A percentile compares a stretch with the other conserved stretches of the same genome.
These are phyloP conservation scores for Rissa tridactyla DNA, from an alignment of 2,113 vertebrate genomes.

Conservation along the genomic window DNA sequence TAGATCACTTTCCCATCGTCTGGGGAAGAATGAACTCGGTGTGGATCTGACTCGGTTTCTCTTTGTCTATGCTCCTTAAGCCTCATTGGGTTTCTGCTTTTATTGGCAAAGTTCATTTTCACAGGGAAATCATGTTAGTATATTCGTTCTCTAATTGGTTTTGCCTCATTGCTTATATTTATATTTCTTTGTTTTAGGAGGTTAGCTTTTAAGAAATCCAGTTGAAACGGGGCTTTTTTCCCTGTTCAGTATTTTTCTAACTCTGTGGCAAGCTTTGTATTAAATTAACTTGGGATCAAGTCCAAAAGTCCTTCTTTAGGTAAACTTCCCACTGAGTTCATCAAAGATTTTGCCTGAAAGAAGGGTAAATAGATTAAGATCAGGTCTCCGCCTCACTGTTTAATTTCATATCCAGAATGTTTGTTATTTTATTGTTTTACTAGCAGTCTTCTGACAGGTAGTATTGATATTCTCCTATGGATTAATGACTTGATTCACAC, in stretches of 20 bases:
- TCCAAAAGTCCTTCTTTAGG: conserved; percentile 32
- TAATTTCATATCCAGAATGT: neutral
- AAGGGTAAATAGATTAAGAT: neutral
- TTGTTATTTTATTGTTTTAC: neutral
- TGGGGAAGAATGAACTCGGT: neutral
- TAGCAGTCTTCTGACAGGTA: neutral
- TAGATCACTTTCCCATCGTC: neutral
- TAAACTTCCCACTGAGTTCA: conserved; percentile 31
- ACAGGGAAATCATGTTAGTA: neutral
- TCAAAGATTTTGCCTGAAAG: conserved; percentile 5
- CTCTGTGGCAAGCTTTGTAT: neutral
- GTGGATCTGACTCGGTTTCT: neutral
- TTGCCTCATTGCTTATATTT: conserved; percentile 44
- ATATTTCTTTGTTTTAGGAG: conserved; percentile 37
- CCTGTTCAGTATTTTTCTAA: conserved; percentile 33
- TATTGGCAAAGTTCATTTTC: conserved; percentile 17
- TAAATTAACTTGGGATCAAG: conserved; percentile 37
- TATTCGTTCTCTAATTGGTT: conserved; percentile 37
- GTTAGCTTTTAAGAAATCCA: conserved; percentile 33
- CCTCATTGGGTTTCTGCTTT: conserved; percentile 35
- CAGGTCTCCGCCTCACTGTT: neutral
- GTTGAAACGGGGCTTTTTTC: conserved; percentile 38
- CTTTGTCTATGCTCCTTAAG: neutral
- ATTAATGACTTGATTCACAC: neutral
- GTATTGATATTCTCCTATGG: neutral